Percentiles rank a stretch among this genome's conserved stretches.
These are phyloP conservation scores for Halichondria panicea DNA, from an alignment of 37 sponge, comb jelly and placozoan genomes.

Conservation along the genomic window DNA sequence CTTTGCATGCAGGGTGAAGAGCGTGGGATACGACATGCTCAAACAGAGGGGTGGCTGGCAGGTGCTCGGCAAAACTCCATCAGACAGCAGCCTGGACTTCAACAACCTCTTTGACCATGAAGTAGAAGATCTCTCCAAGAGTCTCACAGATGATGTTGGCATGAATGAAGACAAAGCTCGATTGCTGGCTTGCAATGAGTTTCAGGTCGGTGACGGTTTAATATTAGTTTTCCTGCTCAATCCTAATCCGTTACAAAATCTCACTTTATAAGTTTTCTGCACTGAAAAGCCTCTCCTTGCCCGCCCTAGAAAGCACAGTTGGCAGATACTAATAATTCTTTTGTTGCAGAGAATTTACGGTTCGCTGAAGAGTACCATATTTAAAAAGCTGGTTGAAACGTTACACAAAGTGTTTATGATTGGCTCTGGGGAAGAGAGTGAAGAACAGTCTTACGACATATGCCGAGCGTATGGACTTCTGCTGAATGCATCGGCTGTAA, in stretches of 20 bases:
- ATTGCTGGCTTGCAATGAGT: background rate
- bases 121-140: conserved; percentile 5
- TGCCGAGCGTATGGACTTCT: conserved; percentile 36
- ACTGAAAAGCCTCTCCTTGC: background rate
- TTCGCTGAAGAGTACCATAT: background rate
- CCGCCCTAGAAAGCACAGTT: no score
- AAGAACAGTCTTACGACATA: conserved; percentile 18
- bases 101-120: conserved; percentile 14
- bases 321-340: no score
- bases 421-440: background rate
- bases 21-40: conserved; percentile 29
- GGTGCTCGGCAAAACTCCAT: background rate
- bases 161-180: conserved; percentile 11
- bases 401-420: background rate
- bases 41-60: conserved; percentile 40
- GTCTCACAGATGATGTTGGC: background rate
- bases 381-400: conserved; percentile 3
- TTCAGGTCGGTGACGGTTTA: conserved; percentile 20
- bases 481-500: conserved; percentile 10
- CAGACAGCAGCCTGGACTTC: conserved; percentile 10
- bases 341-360: conserved; percentile 1
- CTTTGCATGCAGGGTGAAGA: conserved; percentile 11
- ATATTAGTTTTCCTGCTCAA: no score
- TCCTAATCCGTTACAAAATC: no score
- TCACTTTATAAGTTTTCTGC: no score